Conservation (phyloP, 2,113 vertebrate species). For the Phoenicopterus ruber region DNA sequence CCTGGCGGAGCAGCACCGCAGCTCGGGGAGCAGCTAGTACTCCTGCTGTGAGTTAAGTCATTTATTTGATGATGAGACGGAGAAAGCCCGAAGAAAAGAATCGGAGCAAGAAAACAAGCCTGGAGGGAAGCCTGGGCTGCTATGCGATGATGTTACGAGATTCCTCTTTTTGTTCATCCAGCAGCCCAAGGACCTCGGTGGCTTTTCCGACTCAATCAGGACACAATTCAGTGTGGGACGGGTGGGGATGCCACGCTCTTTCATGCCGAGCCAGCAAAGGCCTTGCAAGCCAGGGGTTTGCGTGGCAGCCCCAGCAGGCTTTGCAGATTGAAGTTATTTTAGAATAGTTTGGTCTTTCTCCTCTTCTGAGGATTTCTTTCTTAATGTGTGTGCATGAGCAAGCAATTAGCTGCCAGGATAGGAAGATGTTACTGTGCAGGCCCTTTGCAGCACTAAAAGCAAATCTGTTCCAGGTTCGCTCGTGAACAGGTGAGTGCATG, state of each 20-base stretch:
- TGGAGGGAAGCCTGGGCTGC: background rate
- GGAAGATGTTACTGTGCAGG: background rate
- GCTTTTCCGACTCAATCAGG: background rate
- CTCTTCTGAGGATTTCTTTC: background rate
- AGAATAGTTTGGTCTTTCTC: background rate
- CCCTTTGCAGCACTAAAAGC: background rate
- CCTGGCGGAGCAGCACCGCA: background rate
- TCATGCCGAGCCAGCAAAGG: background rate
- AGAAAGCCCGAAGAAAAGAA: background rate
- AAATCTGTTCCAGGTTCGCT: background rate
- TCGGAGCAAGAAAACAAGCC: background rate
- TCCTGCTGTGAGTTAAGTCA: background rate
- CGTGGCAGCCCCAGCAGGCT: background rate
- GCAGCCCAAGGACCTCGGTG: background rate
- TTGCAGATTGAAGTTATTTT: background rate
- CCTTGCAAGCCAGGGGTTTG: background rate
- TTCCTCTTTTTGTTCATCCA: background rate
- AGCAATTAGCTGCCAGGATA: background rate
- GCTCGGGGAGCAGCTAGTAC: background rate
- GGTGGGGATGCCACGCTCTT: background rate
- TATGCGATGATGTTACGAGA: accelerated
- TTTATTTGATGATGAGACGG: background rate
- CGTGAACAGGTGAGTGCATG: background rate
- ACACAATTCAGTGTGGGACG: background rate
- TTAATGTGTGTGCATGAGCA: background rate